These are phyloP conservation scores for Athrips mouffetella DNA, from an alignment of 2,888 invertebrate genomes.

Conservation along the genomic window DNA sequence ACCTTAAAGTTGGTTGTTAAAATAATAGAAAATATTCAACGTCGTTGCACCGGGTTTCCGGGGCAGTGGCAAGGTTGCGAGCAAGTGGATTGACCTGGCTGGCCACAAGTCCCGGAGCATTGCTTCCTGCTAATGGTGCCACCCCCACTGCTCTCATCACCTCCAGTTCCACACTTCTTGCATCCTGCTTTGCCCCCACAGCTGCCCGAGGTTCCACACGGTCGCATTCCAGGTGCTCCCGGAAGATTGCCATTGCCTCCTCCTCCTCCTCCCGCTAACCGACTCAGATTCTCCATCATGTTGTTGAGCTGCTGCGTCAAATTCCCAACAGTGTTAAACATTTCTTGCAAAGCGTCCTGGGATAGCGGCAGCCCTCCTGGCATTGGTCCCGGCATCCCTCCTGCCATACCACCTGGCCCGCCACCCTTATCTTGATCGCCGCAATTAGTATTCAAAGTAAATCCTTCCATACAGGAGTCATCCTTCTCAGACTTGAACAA, in stretches of 20 bases:
- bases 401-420: not conserved
- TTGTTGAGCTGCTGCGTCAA: slow-evolving; percentile 35
- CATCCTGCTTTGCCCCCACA: not conserved
- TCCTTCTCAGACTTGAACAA: not conserved
- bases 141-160: not conserved
- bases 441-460: not conserved
- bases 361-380: not conserved
- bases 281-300: slow-evolving; percentile 34
- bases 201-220: not conserved
- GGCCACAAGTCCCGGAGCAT: not conserved
- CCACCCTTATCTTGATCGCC: not conserved
- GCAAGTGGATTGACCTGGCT: slow-evolving; percentile 24
- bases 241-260: not conserved
- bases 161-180: not conserved
- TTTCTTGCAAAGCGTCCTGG: slow-evolving; percentile 29
- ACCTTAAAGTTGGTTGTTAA: not conserved
- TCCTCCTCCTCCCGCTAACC: not conserved
- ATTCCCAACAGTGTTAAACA: slow-evolving; percentile 39
- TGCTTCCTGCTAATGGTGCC: not conserved
- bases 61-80: slow-evolving; percentile 51
- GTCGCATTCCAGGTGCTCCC: not conserved
- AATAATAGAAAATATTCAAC: not conserved
- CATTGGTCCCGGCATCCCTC: not conserved
- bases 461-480: not conserved
- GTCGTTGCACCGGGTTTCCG: slow-evolving; percentile 33